Percentiles rank a stretch among this genome's conserved stretches.
phyloP scores from a whole-genome alignment of 2,113 vertebrate genomes.

The Ailuropoda melanoleuca region DNA sequence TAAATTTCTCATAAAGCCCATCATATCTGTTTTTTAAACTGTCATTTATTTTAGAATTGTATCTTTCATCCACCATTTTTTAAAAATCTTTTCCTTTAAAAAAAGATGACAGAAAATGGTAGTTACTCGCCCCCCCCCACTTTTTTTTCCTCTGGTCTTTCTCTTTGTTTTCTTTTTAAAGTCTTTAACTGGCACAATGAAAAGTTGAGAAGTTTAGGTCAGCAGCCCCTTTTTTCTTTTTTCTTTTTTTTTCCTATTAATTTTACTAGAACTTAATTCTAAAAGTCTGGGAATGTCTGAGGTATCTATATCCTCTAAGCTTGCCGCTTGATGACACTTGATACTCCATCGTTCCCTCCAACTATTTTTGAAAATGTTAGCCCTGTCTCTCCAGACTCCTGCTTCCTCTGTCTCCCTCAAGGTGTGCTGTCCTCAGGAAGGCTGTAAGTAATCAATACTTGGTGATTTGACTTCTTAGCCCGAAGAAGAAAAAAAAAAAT shows the following conservation, averaged over 20 bases:
- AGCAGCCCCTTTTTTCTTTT: neutral
- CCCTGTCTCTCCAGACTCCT: neutral
- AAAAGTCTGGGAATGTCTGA: neutral
- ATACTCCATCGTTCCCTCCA: neutral
- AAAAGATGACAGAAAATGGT: neutral
- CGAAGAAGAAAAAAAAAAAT: neutral
- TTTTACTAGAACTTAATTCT: neutral
- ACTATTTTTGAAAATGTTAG: neutral
- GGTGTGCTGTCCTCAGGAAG: neutral
- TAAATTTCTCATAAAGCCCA: neutral
- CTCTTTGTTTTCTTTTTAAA: slow-evolving; percentile 17
- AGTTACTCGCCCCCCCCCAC: neutral
- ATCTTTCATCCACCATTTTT: neutral
- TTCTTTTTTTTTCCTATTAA: neutral
- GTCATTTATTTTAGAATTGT: neutral
- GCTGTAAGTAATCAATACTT: slow-evolving; percentile 4
- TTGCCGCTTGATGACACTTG: neutral
- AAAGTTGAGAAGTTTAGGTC: neutral
- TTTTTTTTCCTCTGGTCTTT: neutral
- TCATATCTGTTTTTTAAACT: neutral
- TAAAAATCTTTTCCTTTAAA: neutral
- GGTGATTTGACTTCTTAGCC: slow-evolving; percentile 6
- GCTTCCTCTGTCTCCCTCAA: neutral
- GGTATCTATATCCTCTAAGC: neutral
- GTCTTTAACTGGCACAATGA: neutral